These are phyloP conservation scores for Congeria kusceri DNA, from an alignment of 2,888 invertebrate genomes.

Conservation along the genomic window DNA sequence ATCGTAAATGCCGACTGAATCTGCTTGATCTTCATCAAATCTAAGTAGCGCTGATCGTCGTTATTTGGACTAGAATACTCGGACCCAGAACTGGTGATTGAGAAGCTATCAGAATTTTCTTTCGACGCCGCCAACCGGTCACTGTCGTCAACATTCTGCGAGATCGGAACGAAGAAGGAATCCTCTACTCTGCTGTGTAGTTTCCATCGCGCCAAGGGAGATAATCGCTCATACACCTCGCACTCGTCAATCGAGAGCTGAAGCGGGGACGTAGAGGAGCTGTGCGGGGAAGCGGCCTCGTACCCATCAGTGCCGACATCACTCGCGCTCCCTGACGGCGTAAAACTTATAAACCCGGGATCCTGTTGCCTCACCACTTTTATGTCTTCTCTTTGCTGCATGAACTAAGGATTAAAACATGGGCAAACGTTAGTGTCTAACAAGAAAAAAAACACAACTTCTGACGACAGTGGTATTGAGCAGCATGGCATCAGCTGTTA, in stretches of 20 bases:
- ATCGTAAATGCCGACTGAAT: conserved; percentile 74
- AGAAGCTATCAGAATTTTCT: conserved; percentile 42
- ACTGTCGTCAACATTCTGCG: conserved; percentile 20
- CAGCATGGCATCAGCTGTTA: no score
- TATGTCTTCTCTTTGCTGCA: conserved; percentile 37
- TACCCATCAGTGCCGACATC: conserved; percentile 35
- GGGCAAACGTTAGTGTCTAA: no score
- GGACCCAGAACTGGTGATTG: conserved; percentile 45
- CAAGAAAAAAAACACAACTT: no score
- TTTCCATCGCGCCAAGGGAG: conserved; percentile 48
- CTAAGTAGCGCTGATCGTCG: conserved; percentile 31
- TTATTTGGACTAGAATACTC: conserved; percentile 37
- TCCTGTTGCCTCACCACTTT: conserved; percentile 21
- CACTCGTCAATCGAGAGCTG: conserved; percentile 40
- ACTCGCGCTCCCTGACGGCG: conserved; percentile 20
- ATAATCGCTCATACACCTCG: conserved; percentile 25
- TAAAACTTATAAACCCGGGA: background rate
- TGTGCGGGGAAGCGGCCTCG: conserved; percentile 27
- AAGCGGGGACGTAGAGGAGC: conserved; percentile 38
- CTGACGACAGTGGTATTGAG: no score
- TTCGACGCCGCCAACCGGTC: conserved; percentile 14
- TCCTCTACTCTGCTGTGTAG: conserved; percentile 47
- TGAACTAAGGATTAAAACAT: conserved; percentile 38
- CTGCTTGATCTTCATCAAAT: conserved; percentile 75
- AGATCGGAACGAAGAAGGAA: conserved; percentile 42